Evolutionary conservation across 2,797 vertebrate species (phyloP), one percentile per base, ranked within the genome.

Genomic region (Morelia viridis): DNA sequence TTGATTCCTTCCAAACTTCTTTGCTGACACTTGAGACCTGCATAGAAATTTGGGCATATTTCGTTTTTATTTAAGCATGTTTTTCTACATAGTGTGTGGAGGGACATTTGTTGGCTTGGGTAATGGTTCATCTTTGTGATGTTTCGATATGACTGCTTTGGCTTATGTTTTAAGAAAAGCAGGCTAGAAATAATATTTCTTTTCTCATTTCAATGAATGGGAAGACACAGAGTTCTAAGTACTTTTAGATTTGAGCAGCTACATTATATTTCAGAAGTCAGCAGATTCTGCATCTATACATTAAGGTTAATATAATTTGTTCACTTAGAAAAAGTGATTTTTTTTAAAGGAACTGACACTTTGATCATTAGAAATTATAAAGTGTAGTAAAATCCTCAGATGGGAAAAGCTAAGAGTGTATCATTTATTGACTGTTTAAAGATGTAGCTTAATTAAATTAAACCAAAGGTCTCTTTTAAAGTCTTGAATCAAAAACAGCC

Each of bases 401-500:
- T 60, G n/a, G 64, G 62, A 94, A 91, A 35, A 91, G 88, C 92
- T 94, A 86, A 92, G 0, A 58, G 31, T 92, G 41, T 91, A 89
- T 10, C 89, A 12, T 92, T 94, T 93, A 57, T 31, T 93, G 26
- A 26, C 71, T 94, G 19, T 94, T 28, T 24, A 96, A 94, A 94
- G 19, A 60, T 10, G 62, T 26, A 64, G 19, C 90, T 80, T 93
- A 94, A 93, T 94, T 93, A 93, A 93, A 11, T 22, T 88, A 62
- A 91, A 86, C n/a, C 90, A 88, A 94, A 53, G 80, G 93, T 68
- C 87, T 80, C 1, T 84, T 61, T 65, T 91, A 71, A 91, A 84
- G 26, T 91, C 87, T 94, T 89, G 35, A 93, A 90, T 96, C 76
- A 94, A 95, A 94, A 93, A 58, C 92, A 88, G 88, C 89, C 93